Conservation (phyloP, 2,113 vertebrate species). For the Myxocyprinus asiaticus region DNA sequence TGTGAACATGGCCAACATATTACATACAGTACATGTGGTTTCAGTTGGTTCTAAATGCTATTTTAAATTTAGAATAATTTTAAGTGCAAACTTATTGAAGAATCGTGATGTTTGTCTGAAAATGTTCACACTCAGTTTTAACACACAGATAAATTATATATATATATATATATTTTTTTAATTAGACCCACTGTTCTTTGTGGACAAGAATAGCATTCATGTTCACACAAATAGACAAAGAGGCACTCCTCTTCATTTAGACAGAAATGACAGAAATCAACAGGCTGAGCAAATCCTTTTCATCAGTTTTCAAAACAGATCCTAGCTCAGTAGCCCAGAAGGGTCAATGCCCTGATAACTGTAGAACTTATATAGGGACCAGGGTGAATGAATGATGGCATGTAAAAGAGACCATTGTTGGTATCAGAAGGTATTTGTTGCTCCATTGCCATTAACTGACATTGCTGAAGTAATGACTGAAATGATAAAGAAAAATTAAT, state of each 20-base stretch:
- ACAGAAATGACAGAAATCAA: constrained; percentile 3
- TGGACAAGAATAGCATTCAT: neutral
- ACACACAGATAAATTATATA: too few relatives aligned
- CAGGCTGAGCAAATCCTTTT: neutral
- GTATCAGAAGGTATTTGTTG: constrained; percentile 2
- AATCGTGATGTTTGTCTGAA: too few relatives aligned
- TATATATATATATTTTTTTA: too few relatives aligned
- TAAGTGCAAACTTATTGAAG: too few relatives aligned
- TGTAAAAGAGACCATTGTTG: neutral
- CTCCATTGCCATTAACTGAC: too few relatives aligned
- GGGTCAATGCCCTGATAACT: neutral
- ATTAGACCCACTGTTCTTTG: neutral
- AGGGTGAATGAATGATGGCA: neutral
- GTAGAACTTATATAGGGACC: neutral
- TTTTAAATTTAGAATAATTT: too few relatives aligned
- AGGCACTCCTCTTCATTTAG: constrained; percentile 13
- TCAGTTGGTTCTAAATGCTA: too few relatives aligned
- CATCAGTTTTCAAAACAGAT: constrained; percentile 28
- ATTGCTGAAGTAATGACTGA: too few relatives aligned
- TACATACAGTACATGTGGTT: too few relatives aligned
- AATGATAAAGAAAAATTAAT: too few relatives aligned
- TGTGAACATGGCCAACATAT: too few relatives aligned
- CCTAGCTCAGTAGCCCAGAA: neutral
- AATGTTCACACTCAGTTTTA: too few relatives aligned
- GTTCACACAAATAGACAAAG: neutral